Percentiles rank a stretch among this genome's conserved stretches.
Evolutionary conservation across 2,113 vertebrate genomes (phyloP).

Genomic region (Hippocampus mohnikei): DNA sequence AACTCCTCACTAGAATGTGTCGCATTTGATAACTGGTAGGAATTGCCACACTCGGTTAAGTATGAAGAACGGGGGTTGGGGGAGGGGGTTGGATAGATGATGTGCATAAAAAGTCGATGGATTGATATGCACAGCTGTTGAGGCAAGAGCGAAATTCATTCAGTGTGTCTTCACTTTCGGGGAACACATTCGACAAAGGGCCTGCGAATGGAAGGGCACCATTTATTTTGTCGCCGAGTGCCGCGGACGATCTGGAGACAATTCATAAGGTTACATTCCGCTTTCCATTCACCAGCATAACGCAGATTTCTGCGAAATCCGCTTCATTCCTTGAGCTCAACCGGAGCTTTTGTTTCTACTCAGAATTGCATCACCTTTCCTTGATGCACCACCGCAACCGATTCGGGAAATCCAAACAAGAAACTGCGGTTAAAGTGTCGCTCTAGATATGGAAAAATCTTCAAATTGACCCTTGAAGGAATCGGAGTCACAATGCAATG

Average conservation of each 20-base stretch:
- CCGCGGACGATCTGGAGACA: not conserved
- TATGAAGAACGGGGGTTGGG: not conserved
- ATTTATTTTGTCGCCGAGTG: not conserved
- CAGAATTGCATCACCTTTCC: not conserved
- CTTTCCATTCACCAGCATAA: not conserved
- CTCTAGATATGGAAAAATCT: too few relatives aligned
- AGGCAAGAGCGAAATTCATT: not conserved
- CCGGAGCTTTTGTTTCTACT: not conserved
- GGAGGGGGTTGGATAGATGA: not conserved
- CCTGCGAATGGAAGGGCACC: not conserved
- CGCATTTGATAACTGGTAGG: not conserved
- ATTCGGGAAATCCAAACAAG: not conserved
- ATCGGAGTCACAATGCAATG: not conserved
- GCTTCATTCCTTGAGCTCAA: not conserved
- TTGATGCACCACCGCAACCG: not conserved
- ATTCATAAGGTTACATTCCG: not conserved
- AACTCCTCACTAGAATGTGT: not conserved
- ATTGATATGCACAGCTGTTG: not conserved
- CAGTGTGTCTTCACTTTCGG: not conserved
- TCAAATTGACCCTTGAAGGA: too few relatives aligned
- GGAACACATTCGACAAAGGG: not conserved
- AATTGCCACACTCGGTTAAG: not conserved
- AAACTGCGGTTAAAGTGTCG: too few relatives aligned
- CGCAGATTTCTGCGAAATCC: not conserved
- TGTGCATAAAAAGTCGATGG: not conserved